Evolutionary conservation across 2,888 invertebrate genomes (phyloP).

Genomic region (Watsonalla binaria): DNA sequence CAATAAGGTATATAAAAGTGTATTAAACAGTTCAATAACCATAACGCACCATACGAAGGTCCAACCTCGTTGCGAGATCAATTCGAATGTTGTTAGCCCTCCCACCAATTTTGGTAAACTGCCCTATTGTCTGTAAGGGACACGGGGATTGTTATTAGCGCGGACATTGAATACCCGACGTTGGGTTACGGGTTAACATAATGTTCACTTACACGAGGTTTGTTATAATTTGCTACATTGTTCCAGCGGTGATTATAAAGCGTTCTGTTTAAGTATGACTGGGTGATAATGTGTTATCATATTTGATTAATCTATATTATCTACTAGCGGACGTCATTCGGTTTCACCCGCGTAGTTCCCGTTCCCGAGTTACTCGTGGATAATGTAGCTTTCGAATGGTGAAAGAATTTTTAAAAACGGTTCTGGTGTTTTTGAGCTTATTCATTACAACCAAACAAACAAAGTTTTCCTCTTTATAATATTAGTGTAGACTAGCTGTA

Average conservation of each 20-base stretch:
- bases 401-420: too few relatives aligned
- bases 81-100: not conserved
- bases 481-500: too few relatives aligned
- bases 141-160: not conserved
- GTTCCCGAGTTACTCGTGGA: too few relatives aligned
- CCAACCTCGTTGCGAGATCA: not conserved
- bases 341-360: too few relatives aligned
- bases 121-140: not conserved
- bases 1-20: not conserved
- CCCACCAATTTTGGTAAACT: constrained; percentile 1
- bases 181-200: not conserved
- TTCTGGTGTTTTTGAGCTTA: too few relatives aligned
- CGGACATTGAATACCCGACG: not conserved
- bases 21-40: not conserved
- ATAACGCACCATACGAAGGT: not conserved
- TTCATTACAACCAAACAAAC: too few relatives aligned
- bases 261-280: too few relatives aligned
- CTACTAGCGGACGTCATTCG: too few relatives aligned
- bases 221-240: not conserved
- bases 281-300: too few relatives aligned
- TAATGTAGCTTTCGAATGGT: too few relatives aligned
- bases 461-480: too few relatives aligned
- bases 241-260: not conserved
- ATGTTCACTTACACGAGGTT: not conserved
- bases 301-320: too few relatives aligned